phyloP scores from a whole-genome alignment of 2,113 vertebrate genomes.

The Pachycephala philippinensis region DNA sequence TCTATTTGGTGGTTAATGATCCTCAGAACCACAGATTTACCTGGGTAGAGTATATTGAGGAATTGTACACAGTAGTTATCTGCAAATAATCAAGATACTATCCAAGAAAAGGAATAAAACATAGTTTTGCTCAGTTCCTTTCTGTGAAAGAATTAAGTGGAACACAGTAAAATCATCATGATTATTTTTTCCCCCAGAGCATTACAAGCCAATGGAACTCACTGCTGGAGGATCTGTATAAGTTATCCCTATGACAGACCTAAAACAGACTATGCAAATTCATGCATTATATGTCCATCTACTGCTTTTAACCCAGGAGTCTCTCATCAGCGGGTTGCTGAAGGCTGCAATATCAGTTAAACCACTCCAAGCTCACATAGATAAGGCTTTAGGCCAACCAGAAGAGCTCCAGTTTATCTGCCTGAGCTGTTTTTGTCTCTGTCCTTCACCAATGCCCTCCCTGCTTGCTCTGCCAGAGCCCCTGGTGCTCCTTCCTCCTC shows the following conservation, averaged over 20 bases:
- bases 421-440: background rate
- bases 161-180: background rate
- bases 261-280: background rate
- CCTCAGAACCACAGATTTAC: background rate
- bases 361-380: background rate
- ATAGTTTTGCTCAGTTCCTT: background rate
- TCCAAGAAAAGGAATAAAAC: background rate
- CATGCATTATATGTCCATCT: background rate
- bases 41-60: background rate
- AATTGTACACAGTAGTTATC: background rate
- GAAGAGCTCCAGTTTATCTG: background rate
- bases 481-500: background rate
- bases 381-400: background rate
- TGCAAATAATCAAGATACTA: background rate
- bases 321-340: accelerated
- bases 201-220: background rate
- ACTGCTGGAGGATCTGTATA: background rate
- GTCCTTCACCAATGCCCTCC: background rate
- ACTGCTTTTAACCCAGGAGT: background rate
- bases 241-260: background rate
- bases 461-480: background rate
- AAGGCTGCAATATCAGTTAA: background rate
- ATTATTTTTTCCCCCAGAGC: background rate
- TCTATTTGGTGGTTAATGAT: slow-evolving; percentile 26
- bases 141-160: background rate